phyloP scores from a whole-genome alignment of 2,888 invertebrate species.

The Pseudanteris insignis region DNA sequence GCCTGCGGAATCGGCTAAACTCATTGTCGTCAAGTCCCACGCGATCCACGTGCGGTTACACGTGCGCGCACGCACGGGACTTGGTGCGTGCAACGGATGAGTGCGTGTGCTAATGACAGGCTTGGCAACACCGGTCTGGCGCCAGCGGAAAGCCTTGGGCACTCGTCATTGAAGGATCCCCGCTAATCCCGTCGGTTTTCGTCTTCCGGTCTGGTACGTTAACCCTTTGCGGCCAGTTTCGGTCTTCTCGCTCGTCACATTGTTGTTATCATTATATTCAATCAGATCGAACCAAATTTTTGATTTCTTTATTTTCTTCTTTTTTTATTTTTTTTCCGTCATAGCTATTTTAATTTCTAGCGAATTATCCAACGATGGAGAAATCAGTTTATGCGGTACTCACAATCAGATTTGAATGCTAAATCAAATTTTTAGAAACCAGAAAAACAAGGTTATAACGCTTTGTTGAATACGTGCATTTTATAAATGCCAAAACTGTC shows the following conservation, averaged over 20 bases:
- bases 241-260: conserved; percentile 9
- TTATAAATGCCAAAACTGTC: conserved; percentile 21
- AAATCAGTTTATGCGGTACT: too few relatives aligned
- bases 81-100: conserved; percentile 56
- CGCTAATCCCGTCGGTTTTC: conserved; percentile 41
- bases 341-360: too few relatives aligned
- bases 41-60: conserved; percentile 51
- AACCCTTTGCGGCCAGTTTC: conserved; percentile 27
- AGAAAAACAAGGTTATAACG: too few relatives aligned
- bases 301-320: too few relatives aligned
- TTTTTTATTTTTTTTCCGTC: too few relatives aligned
- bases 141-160: conserved; percentile 55
- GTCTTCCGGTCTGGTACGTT: conserved; percentile 43
- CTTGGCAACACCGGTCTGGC: conserved; percentile 56
- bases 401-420: too few relatives aligned
- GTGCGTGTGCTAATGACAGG: conserved; percentile 61
- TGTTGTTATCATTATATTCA: conserved; percentile 4
- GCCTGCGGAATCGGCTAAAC: conserved; percentile 34
- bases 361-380: too few relatives aligned
- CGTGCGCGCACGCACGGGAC: conserved; percentile 55
- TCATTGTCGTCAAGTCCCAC: conserved; percentile 54
- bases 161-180: conserved; percentile 44
- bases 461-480: conserved; percentile 8
- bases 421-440: too few relatives aligned
- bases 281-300: too few relatives aligned